A percentile compares a stretch with the other conserved stretches of the same genome.
These are phyloP conservation scores for Cynopterus brachyotis DNA, from an alignment of 2,113 vertebrate species.

Conservation along the genomic window DNA sequence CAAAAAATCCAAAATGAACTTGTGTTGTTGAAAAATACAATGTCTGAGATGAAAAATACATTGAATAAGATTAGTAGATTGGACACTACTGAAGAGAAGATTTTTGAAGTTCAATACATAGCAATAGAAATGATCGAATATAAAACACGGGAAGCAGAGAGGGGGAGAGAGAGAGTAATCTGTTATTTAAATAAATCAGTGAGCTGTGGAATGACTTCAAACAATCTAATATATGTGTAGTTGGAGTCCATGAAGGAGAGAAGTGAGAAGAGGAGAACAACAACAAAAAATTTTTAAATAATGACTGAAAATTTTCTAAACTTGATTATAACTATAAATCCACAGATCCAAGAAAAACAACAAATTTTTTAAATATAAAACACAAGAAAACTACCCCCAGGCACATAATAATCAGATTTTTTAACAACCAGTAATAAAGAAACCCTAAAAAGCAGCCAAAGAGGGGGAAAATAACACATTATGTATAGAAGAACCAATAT, in stretches of 20 bases:
- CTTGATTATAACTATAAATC: background rate
- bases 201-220: background rate
- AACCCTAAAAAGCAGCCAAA: background rate
- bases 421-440: background rate
- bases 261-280: background rate
- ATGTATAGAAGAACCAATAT: background rate
- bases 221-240: background rate
- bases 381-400: background rate
- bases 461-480: background rate
- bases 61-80: background rate
- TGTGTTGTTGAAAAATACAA: background rate
- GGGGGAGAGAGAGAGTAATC: background rate
- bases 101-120: background rate
- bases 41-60: conserved; percentile 19
- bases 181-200: background rate
- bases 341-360: background rate
- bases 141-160: background rate
- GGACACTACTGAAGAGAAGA: background rate
- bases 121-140: background rate
- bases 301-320: background rate
- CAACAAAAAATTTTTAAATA: background rate
- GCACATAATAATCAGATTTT: background rate
- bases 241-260: background rate
- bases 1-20: background rate
- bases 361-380: background rate